Evolutionary conservation across 2,113 vertebrate genomes (phyloP), one percentile per base, ranked within the genome.

Genomic region (Colistium nudipinnis): DNA sequence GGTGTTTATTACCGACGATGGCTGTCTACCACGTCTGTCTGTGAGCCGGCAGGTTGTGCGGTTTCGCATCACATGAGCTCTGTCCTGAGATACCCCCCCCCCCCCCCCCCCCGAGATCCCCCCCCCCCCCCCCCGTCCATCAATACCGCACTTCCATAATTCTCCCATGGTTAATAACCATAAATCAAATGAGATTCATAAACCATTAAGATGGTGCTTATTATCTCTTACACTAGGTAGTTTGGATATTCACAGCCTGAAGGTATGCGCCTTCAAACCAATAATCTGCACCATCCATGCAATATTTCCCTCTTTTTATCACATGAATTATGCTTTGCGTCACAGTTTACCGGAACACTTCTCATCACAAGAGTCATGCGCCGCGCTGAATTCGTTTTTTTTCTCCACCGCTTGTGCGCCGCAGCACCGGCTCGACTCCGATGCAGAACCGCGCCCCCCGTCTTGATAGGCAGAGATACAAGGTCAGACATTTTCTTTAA

Each of bases 181-280:
- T 90, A 87, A 91, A 89, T 92, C 88, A 86, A 70, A 82, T 74
- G 82, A 75, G 85, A 91, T 90, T 91, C 88, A 90, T 90, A 91
- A 91, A 87, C 87, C 81, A 87, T 90, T 90, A 90, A 87, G 82
- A 86, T 88, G 87, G 87, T 87, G 77, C 86, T 88, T 89, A 91
- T 91, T 88, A 90, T 88, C 88, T 83, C 84, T 84, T 73, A 74
- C 65, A 88, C 81, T 64, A 76, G 76, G 78, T 85, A 83, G 70
- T 88, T 88, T 64, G 86, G 83, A 84, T 90, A 87, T 87, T 89
- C 89, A 90, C 88, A 81, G 89, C 84, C 81, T 81, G 67, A 55
- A 86, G 84, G 76, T 80, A 68, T 51, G 64, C 9, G 48, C 67
- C 80, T 83, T 79, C 78, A 77, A 70, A 86, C 82, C 72, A 81